Percentiles rank a stretch among this genome's conserved stretches.
phyloP scores from a whole-genome alignment of 2,797 vertebrate genomes.

The Carduelis carduelis region DNA sequence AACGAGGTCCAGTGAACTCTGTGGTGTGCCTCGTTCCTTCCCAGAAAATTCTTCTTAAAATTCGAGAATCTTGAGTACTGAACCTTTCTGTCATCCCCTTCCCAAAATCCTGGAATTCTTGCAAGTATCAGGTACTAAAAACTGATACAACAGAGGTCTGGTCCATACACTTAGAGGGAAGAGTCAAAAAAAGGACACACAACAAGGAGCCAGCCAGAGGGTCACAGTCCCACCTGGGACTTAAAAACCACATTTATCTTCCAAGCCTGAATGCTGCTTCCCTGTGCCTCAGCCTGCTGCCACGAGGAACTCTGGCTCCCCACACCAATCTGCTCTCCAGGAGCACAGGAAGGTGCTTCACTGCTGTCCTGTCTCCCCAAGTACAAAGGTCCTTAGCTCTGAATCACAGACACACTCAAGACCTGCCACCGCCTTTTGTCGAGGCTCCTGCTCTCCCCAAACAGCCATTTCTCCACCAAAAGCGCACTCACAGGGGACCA shows the following conservation, averaged over 20 bases:
- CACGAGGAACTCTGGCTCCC: neutral
- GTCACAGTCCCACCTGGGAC: neutral
- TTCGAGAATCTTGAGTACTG: neutral
- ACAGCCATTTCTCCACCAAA: neutral
- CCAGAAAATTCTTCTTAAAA: neutral
- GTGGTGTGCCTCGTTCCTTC: neutral
- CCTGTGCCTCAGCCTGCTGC: neutral
- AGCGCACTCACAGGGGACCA: neutral
- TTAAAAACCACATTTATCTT: neutral
- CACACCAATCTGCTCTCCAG: neutral
- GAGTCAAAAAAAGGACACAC: slow-evolving; percentile 39
- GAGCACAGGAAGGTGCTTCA: neutral
- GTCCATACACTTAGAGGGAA: neutral
- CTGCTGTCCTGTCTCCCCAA: neutral
- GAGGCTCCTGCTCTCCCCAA: neutral
- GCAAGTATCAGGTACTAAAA: neutral
- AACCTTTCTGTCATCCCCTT: neutral
- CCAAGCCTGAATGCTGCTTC: neutral
- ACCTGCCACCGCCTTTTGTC: neutral
- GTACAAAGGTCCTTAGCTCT: neutral
- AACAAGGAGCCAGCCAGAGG: neutral
- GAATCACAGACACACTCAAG: neutral
- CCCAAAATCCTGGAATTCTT: neutral
- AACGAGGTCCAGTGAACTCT: neutral
- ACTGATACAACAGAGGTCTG: neutral